Percentiles rank a stretch among this genome's conserved stretches.
These are phyloP conservation scores for Alloplasta piceator DNA, from an alignment of 2,888 invertebrate species.

Conservation along the genomic window DNA sequence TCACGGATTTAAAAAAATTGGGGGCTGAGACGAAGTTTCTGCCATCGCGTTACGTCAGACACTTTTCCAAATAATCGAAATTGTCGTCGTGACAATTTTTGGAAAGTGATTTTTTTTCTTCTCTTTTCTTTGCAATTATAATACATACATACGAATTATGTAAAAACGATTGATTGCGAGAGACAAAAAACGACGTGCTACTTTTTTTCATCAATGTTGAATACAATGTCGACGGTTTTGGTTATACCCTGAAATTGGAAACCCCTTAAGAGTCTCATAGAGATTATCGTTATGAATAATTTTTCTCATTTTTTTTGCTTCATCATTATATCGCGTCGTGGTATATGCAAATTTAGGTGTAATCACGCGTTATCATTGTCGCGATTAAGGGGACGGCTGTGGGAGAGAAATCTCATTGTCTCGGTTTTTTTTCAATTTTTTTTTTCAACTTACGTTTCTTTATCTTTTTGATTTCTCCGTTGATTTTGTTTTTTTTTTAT, in stretches of 20 bases:
- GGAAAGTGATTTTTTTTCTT: conserved; percentile 72
- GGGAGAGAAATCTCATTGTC: conserved; percentile 32
- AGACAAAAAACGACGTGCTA: conserved; percentile 42
- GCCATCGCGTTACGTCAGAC: conserved; percentile 36
- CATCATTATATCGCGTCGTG: conserved; percentile 47
- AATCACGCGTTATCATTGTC: conserved; percentile 21
- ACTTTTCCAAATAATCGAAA: conserved; percentile 72
- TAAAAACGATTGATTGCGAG: conserved; percentile 60
- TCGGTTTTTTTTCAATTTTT: conserved; percentile 11
- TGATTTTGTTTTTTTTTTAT: conserved; percentile 33
- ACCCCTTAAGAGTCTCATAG: conserved; percentile 38
- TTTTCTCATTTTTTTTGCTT: conserved; percentile 32
- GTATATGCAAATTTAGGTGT: conserved; percentile 52
- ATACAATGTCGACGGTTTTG: conserved; percentile 62
- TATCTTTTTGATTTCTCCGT: conserved; percentile 9
- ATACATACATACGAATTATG: conserved; percentile 60
- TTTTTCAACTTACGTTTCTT: not conserved
- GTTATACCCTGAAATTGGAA: conserved; percentile 63
- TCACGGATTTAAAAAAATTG: conserved; percentile 22
- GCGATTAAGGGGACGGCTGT: conserved; percentile 58
- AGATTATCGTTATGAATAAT: conserved; percentile 27
- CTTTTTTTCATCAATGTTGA: conserved; percentile 22
- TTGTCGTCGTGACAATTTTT: conserved; percentile 74
- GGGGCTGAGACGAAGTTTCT: too few relatives aligned
- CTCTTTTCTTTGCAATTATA: conserved; percentile 39